Percentiles rank a stretch among this genome's conserved stretches.
phyloP scores from a whole-genome alignment of 2,797 vertebrate species.

The Diceros bicornis region DNA sequence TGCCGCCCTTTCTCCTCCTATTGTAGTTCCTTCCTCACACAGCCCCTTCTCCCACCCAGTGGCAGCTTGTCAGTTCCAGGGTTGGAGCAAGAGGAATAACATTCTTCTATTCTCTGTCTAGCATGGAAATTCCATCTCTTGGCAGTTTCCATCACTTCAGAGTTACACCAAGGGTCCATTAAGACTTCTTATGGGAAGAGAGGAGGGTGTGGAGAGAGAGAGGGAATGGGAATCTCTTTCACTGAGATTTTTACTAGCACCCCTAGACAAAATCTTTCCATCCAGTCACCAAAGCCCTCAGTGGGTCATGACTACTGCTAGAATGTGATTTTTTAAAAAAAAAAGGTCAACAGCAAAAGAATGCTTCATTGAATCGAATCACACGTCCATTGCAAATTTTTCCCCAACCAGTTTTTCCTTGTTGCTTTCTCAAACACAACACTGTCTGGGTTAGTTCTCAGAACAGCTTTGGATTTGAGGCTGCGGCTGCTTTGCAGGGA shows the following conservation, averaged over 20 bases:
- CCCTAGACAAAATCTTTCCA: conserved; percentile 80
- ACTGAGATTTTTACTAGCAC: conserved; percentile 57
- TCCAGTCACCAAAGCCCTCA: conserved; percentile 71
- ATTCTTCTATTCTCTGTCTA: conserved; percentile 73
- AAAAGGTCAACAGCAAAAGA: conserved; percentile 70
- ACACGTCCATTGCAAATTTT: conserved; percentile 50
- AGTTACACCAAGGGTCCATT: conserved; percentile 44
- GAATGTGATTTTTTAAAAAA: conserved; percentile 25
- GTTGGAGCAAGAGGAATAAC: conserved; percentile 67
- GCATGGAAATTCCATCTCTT: conserved; percentile 64
- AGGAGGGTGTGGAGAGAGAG: conserved; percentile 45
- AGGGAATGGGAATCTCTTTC: conserved; percentile 78
- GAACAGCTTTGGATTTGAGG: conserved; percentile 64
- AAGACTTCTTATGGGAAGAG: conserved; percentile 50
- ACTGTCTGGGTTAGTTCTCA: conserved; percentile 61
- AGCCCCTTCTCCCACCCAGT: background rate
- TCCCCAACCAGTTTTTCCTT: background rate
- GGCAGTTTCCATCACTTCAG: conserved; percentile 67
- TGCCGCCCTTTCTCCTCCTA: background rate
- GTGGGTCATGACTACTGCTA: background rate
- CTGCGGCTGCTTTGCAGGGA: conserved; percentile 44
- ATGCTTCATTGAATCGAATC: conserved; percentile 74
- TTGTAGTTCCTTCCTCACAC: background rate
- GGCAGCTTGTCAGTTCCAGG: background rate
- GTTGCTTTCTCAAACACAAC: conserved; percentile 70